Evolutionary conservation across 2,888 invertebrate genomes (phyloP).

Genomic region (Perdita meconis): DNA sequence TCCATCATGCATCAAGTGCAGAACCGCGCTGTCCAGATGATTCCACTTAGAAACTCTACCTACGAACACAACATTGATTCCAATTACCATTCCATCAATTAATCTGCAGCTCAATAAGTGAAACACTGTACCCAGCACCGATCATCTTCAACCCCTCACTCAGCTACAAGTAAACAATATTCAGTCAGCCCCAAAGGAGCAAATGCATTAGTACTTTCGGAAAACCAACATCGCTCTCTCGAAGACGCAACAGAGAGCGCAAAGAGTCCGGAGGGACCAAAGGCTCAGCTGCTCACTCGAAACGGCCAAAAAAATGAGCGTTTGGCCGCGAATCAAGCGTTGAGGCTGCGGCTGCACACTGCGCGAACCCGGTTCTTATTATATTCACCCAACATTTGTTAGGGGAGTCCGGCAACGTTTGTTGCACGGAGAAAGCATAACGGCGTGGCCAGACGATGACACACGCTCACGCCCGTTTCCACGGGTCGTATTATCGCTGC

Average conservation of each 20-base stretch:
- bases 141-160: not conserved
- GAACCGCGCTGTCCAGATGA: not conserved
- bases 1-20: not conserved
- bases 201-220: not conserved
- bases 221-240: not conserved
- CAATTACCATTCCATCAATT: not conserved
- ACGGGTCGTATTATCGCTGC: constrained; percentile 23
- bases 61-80: not conserved
- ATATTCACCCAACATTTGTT: constrained; percentile 24
- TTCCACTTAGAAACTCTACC: not conserved
- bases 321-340: constrained; percentile 22
- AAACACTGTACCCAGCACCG: not conserved
- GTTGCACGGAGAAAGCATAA: constrained; percentile 45
- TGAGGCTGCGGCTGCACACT: not conserved
- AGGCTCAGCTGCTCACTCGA: not conserved
- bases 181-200: not conserved
- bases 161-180: not conserved
- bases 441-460: constrained; percentile 77
- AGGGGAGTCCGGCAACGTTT: constrained; percentile 23
- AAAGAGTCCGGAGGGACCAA: not conserved
- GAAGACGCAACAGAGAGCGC: not conserved
- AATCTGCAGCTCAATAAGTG: not conserved
- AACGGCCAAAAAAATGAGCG: not conserved
- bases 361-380: constrained; percentile 1
- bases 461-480: constrained; percentile 55